Percentiles rank a stretch among this genome's conserved stretches.
Conservation (phyloP, 2,888 invertebrate species). For the Beris chalybata region DNA sequence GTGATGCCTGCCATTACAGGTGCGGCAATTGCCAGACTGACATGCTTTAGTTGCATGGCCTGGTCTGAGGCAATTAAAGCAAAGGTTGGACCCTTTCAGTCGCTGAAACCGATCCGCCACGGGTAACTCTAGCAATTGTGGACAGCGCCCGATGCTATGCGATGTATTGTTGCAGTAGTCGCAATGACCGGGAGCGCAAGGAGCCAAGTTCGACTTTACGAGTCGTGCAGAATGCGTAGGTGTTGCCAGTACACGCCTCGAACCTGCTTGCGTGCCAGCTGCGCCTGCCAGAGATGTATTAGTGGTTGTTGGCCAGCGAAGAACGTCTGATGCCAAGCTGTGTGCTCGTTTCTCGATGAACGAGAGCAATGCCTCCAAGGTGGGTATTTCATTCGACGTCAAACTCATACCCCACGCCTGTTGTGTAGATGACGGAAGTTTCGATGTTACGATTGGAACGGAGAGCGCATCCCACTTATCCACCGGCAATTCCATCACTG, state of each 20-base stretch:
- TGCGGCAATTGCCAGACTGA: slow-evolving; percentile 18
- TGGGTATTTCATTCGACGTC: not conserved
- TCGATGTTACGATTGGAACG: not conserved
- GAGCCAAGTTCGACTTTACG: not conserved
- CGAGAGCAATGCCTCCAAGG: not conserved
- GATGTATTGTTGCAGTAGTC: slow-evolving; percentile 7
- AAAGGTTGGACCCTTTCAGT: slow-evolving; percentile 25
- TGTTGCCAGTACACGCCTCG: not conserved
- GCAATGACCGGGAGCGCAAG: not conserved
- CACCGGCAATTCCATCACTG: not conserved
- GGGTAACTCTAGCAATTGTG: slow-evolving; percentile 22
- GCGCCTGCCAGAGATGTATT: not conserved
- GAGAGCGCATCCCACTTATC: not conserved
- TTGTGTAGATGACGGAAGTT: not conserved
- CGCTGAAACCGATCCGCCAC: slow-evolving; percentile 27
- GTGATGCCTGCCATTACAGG: slow-evolving; percentile 25
- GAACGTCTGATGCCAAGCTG: not conserved
- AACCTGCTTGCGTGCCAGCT: not conserved
- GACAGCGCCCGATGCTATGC: slow-evolving; percentile 25
- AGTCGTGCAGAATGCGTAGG: not conserved
- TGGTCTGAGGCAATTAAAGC: slow-evolving; percentile 31
- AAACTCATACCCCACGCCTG: not conserved
- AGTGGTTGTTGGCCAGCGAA: not conserved
- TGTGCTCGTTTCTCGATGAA: not conserved
- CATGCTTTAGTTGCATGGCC: slow-evolving; percentile 31